phyloP scores from a whole-genome alignment of 2,797 vertebrate species.

The Limosa lapponica region DNA sequence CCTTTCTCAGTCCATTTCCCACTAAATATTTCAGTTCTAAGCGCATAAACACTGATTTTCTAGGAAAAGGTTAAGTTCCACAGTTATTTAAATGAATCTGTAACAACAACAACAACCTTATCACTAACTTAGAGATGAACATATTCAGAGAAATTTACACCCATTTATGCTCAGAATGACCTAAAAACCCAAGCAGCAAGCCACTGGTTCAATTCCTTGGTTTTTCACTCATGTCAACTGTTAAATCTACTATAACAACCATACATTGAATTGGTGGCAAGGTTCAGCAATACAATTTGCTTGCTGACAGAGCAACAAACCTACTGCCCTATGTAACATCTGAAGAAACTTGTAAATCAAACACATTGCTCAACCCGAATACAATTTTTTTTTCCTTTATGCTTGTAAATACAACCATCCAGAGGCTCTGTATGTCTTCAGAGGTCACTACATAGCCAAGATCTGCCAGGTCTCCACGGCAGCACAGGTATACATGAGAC shows the following conservation, averaged over 20 bases:
- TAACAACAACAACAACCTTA: background rate
- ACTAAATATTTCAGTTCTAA: background rate
- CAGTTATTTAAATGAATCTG: background rate
- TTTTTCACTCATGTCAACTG: background rate
- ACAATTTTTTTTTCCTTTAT: background rate
- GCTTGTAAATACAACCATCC: background rate
- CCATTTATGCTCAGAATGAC: accelerated
- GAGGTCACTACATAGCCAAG: background rate
- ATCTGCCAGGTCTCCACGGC: background rate
- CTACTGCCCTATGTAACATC: background rate
- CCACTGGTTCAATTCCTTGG: background rate
- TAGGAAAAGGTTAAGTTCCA: background rate
- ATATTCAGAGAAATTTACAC: background rate
- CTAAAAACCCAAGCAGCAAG: background rate
- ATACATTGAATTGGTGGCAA: accelerated
- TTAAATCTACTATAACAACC: background rate
- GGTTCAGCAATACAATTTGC: background rate
- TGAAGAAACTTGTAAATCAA: background rate
- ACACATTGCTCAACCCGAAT: background rate
- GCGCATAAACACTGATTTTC: background rate
- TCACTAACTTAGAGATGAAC: background rate
- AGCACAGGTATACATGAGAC: background rate
- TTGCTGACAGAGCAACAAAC: background rate
- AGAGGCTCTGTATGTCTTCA: background rate
- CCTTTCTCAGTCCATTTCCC: background rate